Conservation (phyloP, 2,797 vertebrate species). For the Schizopygopsis pylzovi region DNA sequence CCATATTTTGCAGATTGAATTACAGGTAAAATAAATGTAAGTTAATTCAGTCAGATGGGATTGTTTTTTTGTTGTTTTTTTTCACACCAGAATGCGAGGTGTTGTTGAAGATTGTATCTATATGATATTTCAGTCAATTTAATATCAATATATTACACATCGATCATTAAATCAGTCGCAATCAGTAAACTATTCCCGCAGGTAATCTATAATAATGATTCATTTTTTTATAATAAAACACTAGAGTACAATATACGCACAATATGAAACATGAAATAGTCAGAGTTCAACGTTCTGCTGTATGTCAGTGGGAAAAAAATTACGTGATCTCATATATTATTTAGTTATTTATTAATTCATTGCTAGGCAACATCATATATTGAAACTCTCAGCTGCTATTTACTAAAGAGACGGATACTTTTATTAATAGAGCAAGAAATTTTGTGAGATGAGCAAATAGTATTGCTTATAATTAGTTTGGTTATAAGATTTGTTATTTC, state of each 20-base stretch:
- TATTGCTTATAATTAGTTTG: neutral
- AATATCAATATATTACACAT: neutral
- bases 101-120: neutral
- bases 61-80: neutral
- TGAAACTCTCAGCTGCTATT: neutral
- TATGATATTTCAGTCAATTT: neutral
- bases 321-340: neutral
- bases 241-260: neutral
- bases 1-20: neutral
- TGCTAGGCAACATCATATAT: neutral
- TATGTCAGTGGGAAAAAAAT: neutral
- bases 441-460: neutral
- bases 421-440: neutral
- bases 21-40: neutral
- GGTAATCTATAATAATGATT: neutral
- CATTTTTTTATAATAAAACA: neutral
- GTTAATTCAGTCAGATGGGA: neutral
- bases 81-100: neutral
- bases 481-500: neutral
- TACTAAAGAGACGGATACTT: neutral
- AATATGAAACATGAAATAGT: neutral
- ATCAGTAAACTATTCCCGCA: neutral
- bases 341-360: neutral
- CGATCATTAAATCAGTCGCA: neutral
- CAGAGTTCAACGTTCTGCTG: neutral